Evolutionary conservation across 2,113 vertebrate species (phyloP).

Genomic region (Dasypus novemcinctus): DNA sequence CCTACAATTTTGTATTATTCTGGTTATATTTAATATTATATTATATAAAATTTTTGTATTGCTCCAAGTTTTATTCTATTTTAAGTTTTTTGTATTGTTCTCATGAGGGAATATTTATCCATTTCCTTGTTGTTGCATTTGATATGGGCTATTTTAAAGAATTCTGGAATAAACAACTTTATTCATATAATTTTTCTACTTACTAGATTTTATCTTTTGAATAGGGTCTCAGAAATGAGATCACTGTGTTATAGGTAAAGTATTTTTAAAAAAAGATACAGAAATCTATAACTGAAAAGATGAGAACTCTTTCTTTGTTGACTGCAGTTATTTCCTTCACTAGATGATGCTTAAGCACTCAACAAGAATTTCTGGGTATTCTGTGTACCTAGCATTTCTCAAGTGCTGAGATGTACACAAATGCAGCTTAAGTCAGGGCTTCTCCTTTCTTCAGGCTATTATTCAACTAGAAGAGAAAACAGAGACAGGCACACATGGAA

Average conservation of each 20-base stretch:
- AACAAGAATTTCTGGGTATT: not conserved
- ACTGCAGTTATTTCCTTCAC: not conserved
- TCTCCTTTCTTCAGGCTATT: not conserved
- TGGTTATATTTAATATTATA: not conserved
- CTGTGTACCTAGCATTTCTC: not conserved
- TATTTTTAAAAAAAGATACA: too few species aligned
- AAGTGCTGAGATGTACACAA: not conserved
- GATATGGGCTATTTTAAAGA: not conserved
- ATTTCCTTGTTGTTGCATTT: not conserved
- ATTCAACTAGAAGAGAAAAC: not conserved
- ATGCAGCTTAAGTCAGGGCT: not conserved
- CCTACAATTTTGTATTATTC: not conserved
- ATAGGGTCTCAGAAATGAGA: not conserved
- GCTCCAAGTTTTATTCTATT: not conserved
- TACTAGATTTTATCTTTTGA: not conserved
- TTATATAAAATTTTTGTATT: not conserved
- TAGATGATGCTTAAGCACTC: not conserved
- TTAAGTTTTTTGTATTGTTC: not conserved
- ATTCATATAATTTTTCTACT: conserved; percentile 12
- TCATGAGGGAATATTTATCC: not conserved
- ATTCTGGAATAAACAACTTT: not conserved
- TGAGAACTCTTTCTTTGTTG: not conserved
- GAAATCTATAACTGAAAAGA: not conserved
- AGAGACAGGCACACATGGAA: not conserved
- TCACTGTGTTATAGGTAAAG: not conserved